These are phyloP conservation scores for Strigamia maritima DNA, from an alignment of 2,888 invertebrate species.

Conservation along the genomic window DNA sequence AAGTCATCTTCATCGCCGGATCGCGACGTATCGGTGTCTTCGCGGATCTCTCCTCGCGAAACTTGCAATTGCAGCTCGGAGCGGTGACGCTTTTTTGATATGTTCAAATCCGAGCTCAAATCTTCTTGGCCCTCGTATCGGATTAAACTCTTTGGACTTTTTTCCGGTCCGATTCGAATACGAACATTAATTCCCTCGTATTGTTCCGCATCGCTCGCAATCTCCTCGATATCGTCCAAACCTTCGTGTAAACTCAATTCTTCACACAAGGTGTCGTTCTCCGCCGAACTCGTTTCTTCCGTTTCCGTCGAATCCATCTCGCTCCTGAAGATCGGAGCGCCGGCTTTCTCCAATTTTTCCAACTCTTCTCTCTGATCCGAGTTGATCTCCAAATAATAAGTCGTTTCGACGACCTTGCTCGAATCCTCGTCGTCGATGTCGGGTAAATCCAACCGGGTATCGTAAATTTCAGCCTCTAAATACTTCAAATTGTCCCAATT, in stretches of 20 bases:
- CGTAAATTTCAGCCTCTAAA: background rate
- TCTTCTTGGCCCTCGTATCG: conserved; percentile 15
- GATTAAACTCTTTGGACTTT: conserved; percentile 34
- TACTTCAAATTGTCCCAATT: conserved; percentile 1
- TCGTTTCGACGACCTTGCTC: conserved; percentile 38
- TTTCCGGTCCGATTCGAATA: conserved; percentile 40
- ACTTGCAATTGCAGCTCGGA: conserved; percentile 41
- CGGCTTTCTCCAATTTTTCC: conserved; percentile 36
- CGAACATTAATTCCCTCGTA: conserved; percentile 41
- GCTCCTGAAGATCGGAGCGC: background rate
- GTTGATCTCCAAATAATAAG: conserved; percentile 41
- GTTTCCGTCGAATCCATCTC: conserved; percentile 9
- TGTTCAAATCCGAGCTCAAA: conserved; percentile 28
- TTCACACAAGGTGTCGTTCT: conserved; percentile 45
- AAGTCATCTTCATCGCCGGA: background rate
- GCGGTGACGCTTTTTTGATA: conserved; percentile 36
- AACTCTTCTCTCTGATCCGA: conserved; percentile 38
- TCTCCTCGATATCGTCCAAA: conserved; percentile 42
- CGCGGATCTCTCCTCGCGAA: conserved; percentile 41
- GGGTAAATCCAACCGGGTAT: conserved; percentile 38
- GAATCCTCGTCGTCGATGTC: conserved; percentile 38
- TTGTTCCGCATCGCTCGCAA: conserved; percentile 36
- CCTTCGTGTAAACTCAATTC: conserved; percentile 46
- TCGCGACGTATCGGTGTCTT: conserved; percentile 4
- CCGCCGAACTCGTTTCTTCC: conserved; percentile 44